phyloP scores from a whole-genome alignment of 2,113 vertebrate species.

The Brachypteracias leptosomus region DNA sequence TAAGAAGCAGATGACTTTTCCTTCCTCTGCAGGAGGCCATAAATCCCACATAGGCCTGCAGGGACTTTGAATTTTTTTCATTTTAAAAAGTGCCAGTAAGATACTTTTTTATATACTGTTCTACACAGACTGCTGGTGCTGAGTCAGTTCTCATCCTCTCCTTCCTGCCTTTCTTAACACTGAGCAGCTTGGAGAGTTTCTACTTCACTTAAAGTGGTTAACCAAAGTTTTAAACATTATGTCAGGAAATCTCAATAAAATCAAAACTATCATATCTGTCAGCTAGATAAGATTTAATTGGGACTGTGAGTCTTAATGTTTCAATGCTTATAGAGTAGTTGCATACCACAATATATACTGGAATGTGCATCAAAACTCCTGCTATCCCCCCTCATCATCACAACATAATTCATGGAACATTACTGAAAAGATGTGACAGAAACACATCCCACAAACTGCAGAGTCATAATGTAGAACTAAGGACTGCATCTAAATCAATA shows the following conservation, averaged over 20 bases:
- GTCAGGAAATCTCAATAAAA: not conserved
- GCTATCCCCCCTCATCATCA: not conserved
- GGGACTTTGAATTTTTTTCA: not conserved
- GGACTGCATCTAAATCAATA: not conserved
- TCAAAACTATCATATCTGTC: not conserved
- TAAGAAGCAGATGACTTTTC: not conserved
- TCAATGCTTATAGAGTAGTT: not conserved
- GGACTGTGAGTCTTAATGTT: not conserved
- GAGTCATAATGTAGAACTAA: not conserved
- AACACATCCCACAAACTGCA: not conserved
- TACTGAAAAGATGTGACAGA: not conserved
- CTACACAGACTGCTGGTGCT: not conserved
- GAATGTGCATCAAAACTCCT: not conserved
- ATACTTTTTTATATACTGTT: not conserved
- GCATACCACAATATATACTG: not conserved
- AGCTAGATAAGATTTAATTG: not conserved
- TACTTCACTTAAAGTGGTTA: not conserved
- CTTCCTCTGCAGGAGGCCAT: not conserved
- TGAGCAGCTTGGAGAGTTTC: not conserved
- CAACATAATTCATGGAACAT: not conserved
- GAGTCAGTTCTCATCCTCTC: not conserved
- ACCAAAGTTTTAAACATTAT: not conserved
- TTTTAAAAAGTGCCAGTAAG: not conserved
- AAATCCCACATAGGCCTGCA: not conserved
- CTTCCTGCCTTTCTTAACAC: not conserved